phyloP scores from a whole-genome alignment of 2,888 invertebrate genomes.

The Drosophila emarginata region DNA sequence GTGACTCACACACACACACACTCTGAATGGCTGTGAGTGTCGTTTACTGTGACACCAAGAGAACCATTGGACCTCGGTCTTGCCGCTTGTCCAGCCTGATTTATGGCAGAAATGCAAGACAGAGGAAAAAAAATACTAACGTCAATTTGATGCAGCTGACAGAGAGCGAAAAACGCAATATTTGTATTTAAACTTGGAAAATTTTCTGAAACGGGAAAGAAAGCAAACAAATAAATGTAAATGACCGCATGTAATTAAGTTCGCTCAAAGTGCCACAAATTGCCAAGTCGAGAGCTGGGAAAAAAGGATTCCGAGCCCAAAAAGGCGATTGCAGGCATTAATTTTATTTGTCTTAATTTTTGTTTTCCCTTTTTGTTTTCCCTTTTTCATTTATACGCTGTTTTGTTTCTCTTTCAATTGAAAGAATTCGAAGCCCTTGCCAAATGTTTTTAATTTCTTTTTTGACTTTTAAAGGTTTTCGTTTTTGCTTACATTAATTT shows the following conservation, averaged over 20 bases:
- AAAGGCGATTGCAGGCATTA: conserved; percentile 37
- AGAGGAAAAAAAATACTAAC: conserved; percentile 37
- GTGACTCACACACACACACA: conserved; percentile 50
- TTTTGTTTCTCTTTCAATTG: conserved; percentile 28
- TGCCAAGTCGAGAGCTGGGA: conserved; percentile 29
- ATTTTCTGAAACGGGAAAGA: conserved; percentile 10
- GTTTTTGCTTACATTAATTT: too few species aligned
- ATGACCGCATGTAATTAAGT: conserved; percentile 62
- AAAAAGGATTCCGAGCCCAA: conserved; percentile 13
- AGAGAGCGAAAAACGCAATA: conserved; percentile 45
- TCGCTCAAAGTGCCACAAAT: conserved; percentile 40
- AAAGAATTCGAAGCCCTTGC: conserved; percentile 25
- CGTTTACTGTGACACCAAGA: conserved; percentile 61
- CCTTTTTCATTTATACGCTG: conserved; percentile 14
- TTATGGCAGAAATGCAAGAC: conserved; percentile 27
- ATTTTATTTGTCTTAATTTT: conserved; percentile 50
- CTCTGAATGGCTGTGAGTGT: conserved; percentile 53
- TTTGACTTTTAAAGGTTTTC: background rate
- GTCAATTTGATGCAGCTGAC: conserved; percentile 73
- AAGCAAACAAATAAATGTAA: conserved; percentile 51
- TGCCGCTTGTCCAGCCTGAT: conserved; percentile 40
- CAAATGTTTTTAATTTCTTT: conserved; percentile 34
- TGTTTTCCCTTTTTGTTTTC: conserved; percentile 12
- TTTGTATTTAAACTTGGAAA: conserved; percentile 42
- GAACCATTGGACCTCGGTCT: conserved; percentile 36